These are phyloP conservation scores for Pseudoips prasinana DNA, from an alignment of 2,888 invertebrate genomes.

Conservation along the genomic window DNA sequence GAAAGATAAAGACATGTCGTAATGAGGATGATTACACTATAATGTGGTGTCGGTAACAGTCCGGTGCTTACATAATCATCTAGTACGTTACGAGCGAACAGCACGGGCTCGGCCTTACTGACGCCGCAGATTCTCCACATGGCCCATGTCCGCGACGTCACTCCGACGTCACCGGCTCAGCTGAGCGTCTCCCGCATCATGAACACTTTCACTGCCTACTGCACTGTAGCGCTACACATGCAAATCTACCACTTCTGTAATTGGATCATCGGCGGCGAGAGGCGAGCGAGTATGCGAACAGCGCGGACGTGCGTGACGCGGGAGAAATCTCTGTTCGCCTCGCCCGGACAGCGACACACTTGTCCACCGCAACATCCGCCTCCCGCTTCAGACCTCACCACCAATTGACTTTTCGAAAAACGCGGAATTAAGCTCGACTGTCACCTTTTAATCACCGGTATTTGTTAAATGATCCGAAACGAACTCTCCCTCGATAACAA, in stretches of 20 bases:
- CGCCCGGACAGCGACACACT: slow-evolving; percentile 61
- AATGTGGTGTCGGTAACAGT: slow-evolving; percentile 26
- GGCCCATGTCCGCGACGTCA: slow-evolving; percentile 73
- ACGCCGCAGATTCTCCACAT: slow-evolving; percentile 80
- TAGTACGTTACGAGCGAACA: slow-evolving; percentile 56
- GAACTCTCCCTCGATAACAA: slow-evolving; percentile 33
- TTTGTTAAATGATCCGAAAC: slow-evolving; percentile 27
- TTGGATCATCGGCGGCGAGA: slow-evolving; percentile 55
- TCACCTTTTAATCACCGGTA: slow-evolving; percentile 34
- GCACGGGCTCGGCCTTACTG: slow-evolving; percentile 71
- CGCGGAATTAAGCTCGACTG: slow-evolving; percentile 24
- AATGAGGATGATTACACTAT: slow-evolving; percentile 10
- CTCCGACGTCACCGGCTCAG: slow-evolving; percentile 41
- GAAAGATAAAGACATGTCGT: slow-evolving; percentile 32
- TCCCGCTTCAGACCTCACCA: slow-evolving; percentile 52
- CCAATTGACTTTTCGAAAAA: slow-evolving; percentile 33
- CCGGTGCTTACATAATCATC: slow-evolving; percentile 71
- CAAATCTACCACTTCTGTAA: slow-evolving; percentile 56
- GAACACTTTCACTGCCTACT: slow-evolving; percentile 68
- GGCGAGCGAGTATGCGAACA: slow-evolving; percentile 48
- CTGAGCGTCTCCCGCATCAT: slow-evolving; percentile 60
- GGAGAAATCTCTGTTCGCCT: slow-evolving; percentile 75
- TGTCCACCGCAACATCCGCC: slow-evolving; percentile 57
- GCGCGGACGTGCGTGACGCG: slow-evolving; percentile 70
- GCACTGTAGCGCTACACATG: slow-evolving; percentile 41